These are phyloP conservation scores for Calonectris borealis DNA, from an alignment of 2,113 vertebrate species.

Conservation along the genomic window DNA sequence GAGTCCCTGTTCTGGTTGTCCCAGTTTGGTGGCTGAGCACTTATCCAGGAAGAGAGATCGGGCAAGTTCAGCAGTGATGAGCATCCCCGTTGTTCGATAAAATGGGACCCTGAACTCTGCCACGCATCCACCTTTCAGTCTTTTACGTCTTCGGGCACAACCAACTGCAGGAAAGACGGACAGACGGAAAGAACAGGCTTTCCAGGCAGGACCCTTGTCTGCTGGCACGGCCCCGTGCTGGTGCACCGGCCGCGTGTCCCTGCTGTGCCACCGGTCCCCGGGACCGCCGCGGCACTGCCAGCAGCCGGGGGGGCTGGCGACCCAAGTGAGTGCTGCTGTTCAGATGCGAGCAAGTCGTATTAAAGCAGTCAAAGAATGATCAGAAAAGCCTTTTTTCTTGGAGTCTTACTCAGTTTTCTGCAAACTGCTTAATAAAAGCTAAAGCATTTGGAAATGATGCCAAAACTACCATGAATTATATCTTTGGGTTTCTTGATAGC, in stretches of 20 bases:
- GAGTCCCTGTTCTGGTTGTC: background rate
- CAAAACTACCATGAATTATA: background rate
- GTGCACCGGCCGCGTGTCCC: accelerated
- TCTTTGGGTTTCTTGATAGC: background rate
- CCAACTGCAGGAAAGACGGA: background rate
- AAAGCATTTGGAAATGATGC: background rate
- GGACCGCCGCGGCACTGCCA: too few species aligned
- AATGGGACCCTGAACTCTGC: background rate
- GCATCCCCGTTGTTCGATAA: background rate
- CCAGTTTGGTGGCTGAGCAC: background rate
- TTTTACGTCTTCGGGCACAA: background rate
- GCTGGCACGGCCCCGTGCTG: accelerated
- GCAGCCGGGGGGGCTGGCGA: background rate
- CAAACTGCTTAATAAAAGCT: background rate
- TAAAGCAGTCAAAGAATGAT: background rate
- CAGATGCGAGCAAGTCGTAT: accelerated
- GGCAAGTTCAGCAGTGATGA: background rate
- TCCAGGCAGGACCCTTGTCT: background rate
- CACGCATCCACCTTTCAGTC: background rate
- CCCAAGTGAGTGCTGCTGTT: background rate
- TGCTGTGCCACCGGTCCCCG: background rate
- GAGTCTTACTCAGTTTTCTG: background rate
- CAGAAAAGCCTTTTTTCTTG: background rate
- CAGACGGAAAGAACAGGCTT: background rate
- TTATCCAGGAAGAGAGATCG: background rate